phyloP scores from a whole-genome alignment of 2,113 vertebrate species.

The Microtus montanus region DNA sequence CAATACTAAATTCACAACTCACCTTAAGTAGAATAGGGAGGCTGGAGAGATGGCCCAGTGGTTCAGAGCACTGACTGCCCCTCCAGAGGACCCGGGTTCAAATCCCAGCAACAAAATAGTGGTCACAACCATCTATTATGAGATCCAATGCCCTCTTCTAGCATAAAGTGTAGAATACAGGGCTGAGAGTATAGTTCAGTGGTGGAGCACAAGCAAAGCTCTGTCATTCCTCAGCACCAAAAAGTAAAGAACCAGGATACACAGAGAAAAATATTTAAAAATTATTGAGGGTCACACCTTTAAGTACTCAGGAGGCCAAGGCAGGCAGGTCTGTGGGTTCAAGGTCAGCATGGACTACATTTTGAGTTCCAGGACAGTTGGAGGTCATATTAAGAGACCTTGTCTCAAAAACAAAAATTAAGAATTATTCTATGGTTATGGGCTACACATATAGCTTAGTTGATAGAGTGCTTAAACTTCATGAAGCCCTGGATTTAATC shows the following conservation, averaged over 20 bases:
- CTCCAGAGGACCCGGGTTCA: too few relatives aligned
- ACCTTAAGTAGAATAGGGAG: not conserved
- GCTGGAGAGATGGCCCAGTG: too few relatives aligned
- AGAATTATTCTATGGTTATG: not conserved
- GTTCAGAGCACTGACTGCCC: too few relatives aligned
- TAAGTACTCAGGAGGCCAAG: not conserved
- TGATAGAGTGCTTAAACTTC: not conserved
- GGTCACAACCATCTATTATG: too few relatives aligned
- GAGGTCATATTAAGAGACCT: not conserved
- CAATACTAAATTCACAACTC: not conserved
- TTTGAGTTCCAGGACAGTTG: not conserved
- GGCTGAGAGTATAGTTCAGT: not conserved
- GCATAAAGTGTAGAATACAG: not conserved
- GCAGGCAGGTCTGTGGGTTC: not conserved
- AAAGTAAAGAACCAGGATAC: not conserved
- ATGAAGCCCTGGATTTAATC: not conserved
- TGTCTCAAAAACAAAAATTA: not conserved
- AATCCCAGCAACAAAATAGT: too few relatives aligned
- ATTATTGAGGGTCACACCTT: not conserved
- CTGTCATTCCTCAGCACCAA: not conserved
- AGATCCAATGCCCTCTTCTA: too few relatives aligned
- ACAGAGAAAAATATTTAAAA: not conserved
- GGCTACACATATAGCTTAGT: too few relatives aligned
- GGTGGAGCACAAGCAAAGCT: not conserved
- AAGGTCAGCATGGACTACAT: not conserved